Base-by-base conservation (phyloP, 2,888 invertebrate genomes). In the Drosophila nr. fundita region DNA sequence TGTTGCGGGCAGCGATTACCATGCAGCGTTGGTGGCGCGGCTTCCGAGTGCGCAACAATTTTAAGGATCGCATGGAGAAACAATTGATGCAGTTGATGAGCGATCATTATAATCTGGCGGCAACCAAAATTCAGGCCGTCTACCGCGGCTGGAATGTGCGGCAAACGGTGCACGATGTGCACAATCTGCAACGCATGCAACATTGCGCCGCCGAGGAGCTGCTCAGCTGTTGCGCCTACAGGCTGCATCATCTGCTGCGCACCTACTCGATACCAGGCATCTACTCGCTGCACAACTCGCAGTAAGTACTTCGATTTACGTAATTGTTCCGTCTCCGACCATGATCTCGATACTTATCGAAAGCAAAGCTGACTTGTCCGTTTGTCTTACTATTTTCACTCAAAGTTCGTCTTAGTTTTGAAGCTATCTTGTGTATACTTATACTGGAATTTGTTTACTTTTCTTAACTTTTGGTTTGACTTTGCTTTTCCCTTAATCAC, bases 1-100 rank as follows among this genome's bases (percentile, higher is more conserved):
- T 70, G 32, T 64, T 45, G 13, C 6, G 30, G 11, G 77, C 81
- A 6, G 75, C 75, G 0, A 42, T 80, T 2, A 42, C 48, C 8
- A 91, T 93, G 42, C 93, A 93, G 75, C 80, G 80, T 21, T 88
- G 78, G 69, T 92, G 91, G 91, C 91, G 93, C 13, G 85, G 91
- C 29, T 92, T 83, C 38, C 15, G 62, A 13, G 71, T 72, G 3
- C 79, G 86, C 4, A 57, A 61, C 1, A 11, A 21, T 4, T 66
- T 36, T 1, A 40, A 10, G 15, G 8, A 24, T 0, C 0, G 15
- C 5, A 6, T 91, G 2, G 91, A 92, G 60, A 6, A 62, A 4
- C 36, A 21, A 4, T 15, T 92, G 30, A 87, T 91, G 60, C 8
- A 64, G 11, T 34, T n/a, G 8, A 50, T 86, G 1, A 30, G 73